A percentile compares a stretch with the other conserved stretches of the same genome.
phyloP scores from a whole-genome alignment of 2,113 vertebrate genomes.

The Daboia siamensis region DNA sequence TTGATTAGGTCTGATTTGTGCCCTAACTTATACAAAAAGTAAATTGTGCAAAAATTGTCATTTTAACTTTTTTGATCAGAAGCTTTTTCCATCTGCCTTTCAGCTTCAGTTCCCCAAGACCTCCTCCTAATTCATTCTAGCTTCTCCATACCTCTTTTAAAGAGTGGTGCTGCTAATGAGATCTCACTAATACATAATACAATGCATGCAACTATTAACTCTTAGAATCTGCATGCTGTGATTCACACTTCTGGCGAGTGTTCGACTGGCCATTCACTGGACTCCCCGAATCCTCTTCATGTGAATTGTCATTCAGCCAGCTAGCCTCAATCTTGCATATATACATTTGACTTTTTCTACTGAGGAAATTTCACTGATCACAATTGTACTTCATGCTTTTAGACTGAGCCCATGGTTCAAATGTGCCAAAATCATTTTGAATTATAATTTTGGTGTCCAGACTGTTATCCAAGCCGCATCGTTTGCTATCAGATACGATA shows the following conservation, averaged over 20 bases:
- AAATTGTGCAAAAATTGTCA: background rate
- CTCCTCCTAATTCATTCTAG: background rate
- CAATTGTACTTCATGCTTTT: background rate
- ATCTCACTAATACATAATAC: background rate
- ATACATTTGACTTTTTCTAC: background rate
- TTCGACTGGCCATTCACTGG: background rate
- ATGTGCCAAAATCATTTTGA: background rate
- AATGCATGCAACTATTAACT: background rate
- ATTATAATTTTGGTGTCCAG: background rate
- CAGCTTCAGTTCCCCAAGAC: background rate
- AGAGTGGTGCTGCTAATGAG: background rate
- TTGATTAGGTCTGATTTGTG: background rate
- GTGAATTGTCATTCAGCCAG: background rate
- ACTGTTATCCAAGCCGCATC: background rate
- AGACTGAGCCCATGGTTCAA: background rate
- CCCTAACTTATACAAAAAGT: background rate
- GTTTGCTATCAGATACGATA: background rate
- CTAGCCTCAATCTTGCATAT: background rate
- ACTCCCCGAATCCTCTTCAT: background rate
- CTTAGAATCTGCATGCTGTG: background rate
- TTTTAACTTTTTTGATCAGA: background rate
- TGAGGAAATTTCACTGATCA: background rate
- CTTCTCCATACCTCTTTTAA: background rate
- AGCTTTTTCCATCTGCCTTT: background rate
- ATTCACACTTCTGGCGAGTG: background rate